These are phyloP conservation scores for Oceanodroma tethys DNA, from an alignment of 2,113 vertebrate species.

Conservation along the genomic window DNA sequence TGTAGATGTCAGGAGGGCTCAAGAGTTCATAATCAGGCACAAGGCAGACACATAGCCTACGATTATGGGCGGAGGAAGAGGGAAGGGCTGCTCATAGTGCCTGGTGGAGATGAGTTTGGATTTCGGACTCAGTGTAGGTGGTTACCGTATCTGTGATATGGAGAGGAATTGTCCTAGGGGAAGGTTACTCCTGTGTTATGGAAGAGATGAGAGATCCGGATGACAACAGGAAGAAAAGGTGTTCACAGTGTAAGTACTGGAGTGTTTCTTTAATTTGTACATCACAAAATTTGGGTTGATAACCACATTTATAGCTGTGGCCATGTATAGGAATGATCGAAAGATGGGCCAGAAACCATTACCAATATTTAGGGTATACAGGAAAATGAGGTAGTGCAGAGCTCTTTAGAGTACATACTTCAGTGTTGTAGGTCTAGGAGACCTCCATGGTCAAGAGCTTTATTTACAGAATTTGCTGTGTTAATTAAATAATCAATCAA, in stretches of 20 bases:
- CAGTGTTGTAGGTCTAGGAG: not conserved
- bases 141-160: not conserved
- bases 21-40: not conserved
- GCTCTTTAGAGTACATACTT: not conserved
- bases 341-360: not conserved
- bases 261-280: not conserved
- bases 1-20: not conserved
- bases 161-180: not conserved
- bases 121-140: not conserved
- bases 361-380: not conserved
- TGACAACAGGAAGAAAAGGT: not conserved
- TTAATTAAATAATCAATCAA: not conserved
- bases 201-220: not conserved
- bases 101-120: not conserved
- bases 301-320: not conserved
- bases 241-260: not conserved
- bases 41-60: not conserved
- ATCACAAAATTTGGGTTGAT: not conserved
- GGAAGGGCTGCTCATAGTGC: not conserved
- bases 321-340: not conserved
- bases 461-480: not conserved
- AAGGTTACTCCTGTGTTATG: not conserved
- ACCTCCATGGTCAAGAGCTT: not conserved
- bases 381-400: not conserved
- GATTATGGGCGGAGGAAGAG: not conserved